Conservation (phyloP, 1,140 invertebrate genomes). For the Octopus bimaculoides region DNA sequence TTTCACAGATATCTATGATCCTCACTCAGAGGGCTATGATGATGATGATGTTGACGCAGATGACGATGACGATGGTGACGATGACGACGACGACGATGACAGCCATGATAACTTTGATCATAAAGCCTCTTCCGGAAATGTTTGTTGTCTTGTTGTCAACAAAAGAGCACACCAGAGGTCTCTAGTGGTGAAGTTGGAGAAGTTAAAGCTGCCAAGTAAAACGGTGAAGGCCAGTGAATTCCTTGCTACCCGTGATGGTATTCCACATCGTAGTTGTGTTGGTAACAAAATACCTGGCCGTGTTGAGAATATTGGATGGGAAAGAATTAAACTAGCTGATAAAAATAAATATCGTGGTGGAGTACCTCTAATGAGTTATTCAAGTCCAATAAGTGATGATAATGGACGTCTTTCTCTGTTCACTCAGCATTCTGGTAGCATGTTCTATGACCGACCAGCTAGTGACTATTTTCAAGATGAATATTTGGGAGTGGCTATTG, state of each 20-base stretch:
- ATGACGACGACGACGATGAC: not conserved
- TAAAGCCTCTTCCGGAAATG: conserved; percentile 16
- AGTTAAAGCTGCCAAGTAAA: conserved; percentile 28
- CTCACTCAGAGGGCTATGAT: conserved; percentile 15
- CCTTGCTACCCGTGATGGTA: not conserved
- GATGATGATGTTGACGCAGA: not conserved
- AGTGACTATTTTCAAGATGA: conserved; percentile 1
- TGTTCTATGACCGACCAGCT: not conserved
- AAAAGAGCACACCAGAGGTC: conserved; percentile 44
- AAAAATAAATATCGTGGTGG: not conserved
- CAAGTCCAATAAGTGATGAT: not conserved
- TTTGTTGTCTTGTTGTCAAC: conserved; percentile 44
- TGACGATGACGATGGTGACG: not conserved
- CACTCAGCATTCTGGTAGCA: not conserved
- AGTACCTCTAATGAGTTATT: not conserved
- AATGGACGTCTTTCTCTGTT: not conserved
- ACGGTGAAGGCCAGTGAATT: conserved; percentile 29
- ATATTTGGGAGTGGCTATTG: not conserved
- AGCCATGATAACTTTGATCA: not conserved
- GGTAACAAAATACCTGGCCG: not conserved
- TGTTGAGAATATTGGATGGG: not conserved
- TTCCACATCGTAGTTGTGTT: not conserved
- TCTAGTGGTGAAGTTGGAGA: conserved; percentile 38
- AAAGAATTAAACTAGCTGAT: not conserved
- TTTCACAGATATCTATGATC: not conserved